Evolutionary conservation across 2,797 vertebrate genomes (phyloP), one percentile per base, ranked within the genome.

Genomic region (Smutsia gigantea): DNA sequence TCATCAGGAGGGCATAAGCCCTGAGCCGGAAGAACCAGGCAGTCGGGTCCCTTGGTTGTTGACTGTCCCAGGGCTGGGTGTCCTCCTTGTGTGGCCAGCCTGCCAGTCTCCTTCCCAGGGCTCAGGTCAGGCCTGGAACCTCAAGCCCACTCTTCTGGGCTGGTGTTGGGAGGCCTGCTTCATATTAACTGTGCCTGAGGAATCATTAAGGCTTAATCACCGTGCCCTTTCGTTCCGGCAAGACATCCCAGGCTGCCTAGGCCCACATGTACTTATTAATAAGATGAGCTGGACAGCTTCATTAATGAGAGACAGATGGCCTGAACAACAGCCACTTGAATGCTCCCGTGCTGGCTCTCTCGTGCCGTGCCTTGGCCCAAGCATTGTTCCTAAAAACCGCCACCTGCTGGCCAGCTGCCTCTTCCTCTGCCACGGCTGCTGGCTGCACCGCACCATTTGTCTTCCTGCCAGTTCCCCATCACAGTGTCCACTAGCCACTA

Each of bases 151-250:
- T 92, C 95, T 74, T 96, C 88, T 63, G 85, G 85, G 94, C 97
- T 75, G 12, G 51, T 92, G 90, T 96, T 97, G 83, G 81, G 37
- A 96, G 96, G 96, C 96, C 97, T 46, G 97, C 97, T 94, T 98
- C 96, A 46, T 88, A 96, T 85, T 94, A 97, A 91, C 91, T 83
- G 61, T 92, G 90, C 90, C 84, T 86, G 97, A 96, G 96, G 97
- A 96, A 92, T 94, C 86, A 91, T 97, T 93, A 97, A 91, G 93
- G 94, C 97, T 97, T 97, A 37, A 96, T 96, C 93, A 84, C 96
- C 57, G 49, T 97, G 96, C 96, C 97, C 97, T 97, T 98, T 98
- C 93, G 98, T 98, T 97, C 95, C 92, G 79, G 89, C 96, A 96
- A 89, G 97, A 96, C 55, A 72, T 93, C 96, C 97, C 85, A 63